Percentiles rank a stretch among this genome's conserved stretches.
These are phyloP conservation scores for Drosophila birchii DNA, from an alignment of 2,888 invertebrate species.

Conservation along the genomic window DNA sequence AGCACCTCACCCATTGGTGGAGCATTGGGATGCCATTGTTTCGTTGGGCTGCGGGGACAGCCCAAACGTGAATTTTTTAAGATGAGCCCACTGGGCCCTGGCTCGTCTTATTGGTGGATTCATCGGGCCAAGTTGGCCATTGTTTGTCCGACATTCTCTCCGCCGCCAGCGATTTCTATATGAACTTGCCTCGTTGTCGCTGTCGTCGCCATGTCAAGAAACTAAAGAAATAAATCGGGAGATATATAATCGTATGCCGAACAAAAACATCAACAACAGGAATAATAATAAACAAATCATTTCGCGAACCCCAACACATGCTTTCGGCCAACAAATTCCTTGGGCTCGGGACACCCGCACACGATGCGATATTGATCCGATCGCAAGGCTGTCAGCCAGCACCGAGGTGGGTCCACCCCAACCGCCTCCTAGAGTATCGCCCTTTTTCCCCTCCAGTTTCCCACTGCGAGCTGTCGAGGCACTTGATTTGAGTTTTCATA, in stretches of 20 bases:
- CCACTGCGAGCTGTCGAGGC: slow-evolving; percentile 62
- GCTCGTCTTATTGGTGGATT: slow-evolving; percentile 69
- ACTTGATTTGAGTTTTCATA: slow-evolving; percentile 74
- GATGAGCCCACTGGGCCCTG: slow-evolving; percentile 51
- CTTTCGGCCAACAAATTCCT: slow-evolving; percentile 28
- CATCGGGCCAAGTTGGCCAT: slow-evolving; percentile 51
- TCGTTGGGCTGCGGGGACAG: slow-evolving; percentile 50
- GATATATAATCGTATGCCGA: slow-evolving; percentile 70
- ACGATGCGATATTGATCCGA: slow-evolving; percentile 71
- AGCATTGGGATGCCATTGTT: slow-evolving; percentile 62
- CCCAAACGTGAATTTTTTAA: slow-evolving; percentile 67
- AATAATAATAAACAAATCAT: slow-evolving; percentile 80
- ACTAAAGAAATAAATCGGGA: slow-evolving; percentile 9
- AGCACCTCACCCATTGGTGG: slow-evolving; percentile 45
- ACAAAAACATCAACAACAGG: slow-evolving; percentile 79
- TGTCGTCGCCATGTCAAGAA: slow-evolving; percentile 57
- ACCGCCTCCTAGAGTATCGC: not conserved
- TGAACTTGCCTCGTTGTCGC: slow-evolving; percentile 54
- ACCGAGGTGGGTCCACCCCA: slow-evolving; percentile 48
- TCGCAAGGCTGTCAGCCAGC: slow-evolving; percentile 59
- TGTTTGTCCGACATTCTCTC: slow-evolving; percentile 54
- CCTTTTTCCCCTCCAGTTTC: slow-evolving; percentile 9
- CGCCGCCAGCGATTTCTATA: slow-evolving; percentile 42
- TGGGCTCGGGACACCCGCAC: slow-evolving; percentile 67
- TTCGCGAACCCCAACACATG: slow-evolving; percentile 33